These are phyloP conservation scores for Peromyscus polionotus DNA, from an alignment of 2,113 vertebrate species.

Conservation along the genomic window DNA sequence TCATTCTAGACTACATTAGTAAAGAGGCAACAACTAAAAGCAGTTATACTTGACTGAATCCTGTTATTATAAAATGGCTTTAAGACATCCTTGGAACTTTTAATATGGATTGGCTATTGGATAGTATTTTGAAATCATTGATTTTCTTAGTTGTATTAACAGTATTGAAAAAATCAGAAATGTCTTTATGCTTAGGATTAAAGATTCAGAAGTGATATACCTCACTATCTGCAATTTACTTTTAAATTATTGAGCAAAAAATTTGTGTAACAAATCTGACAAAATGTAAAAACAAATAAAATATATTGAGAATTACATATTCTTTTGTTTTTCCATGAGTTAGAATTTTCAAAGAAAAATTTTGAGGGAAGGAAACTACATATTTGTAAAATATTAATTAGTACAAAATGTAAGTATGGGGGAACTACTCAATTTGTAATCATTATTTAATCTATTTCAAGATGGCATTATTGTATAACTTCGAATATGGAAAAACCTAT, in stretches of 20 bases:
- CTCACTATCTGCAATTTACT: constrained; percentile 23
- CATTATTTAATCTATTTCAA: constrained; percentile 28
- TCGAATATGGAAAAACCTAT: not conserved
- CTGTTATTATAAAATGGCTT: constrained; percentile 10
- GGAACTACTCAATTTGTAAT: not conserved
- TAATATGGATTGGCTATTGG: not conserved
- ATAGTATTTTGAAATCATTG: constrained; percentile 15
- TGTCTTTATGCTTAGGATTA: constrained; percentile 11
- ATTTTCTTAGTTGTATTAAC: constrained; percentile 24
- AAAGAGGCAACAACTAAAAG: constrained; percentile 20
- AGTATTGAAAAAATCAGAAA: not conserved
- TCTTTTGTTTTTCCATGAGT: constrained; percentile 23
- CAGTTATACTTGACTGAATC: constrained; percentile 1
- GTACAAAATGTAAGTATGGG: constrained; percentile 1
- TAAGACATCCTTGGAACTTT: not conserved
- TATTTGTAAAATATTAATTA: constrained; percentile 45
- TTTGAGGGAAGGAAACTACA: not conserved
- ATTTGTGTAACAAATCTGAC: not conserved
- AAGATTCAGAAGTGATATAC: constrained; percentile 5
- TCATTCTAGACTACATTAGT: constrained; percentile 15
- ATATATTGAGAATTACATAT: not conserved
- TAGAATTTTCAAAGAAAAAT: constrained; percentile 39
- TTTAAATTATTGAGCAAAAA: constrained; percentile 48
- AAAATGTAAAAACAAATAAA: constrained; percentile 56
- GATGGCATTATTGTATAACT: constrained; percentile 34